phyloP scores from a whole-genome alignment of 2,797 vertebrate species.

The Squalus acanthias region DNA sequence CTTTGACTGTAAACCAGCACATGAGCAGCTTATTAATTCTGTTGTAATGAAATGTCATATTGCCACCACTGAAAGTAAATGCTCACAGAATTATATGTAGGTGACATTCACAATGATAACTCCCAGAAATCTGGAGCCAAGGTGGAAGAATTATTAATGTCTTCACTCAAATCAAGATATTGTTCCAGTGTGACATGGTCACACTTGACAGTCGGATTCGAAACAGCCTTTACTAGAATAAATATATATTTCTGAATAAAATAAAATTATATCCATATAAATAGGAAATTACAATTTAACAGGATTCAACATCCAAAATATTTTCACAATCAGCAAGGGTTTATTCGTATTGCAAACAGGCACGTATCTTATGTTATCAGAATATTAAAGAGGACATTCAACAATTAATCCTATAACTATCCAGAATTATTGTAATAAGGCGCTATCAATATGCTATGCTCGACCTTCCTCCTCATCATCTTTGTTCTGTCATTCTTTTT shows the following conservation, averaged over 20 bases:
- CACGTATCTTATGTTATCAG: not conserved
- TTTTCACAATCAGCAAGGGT: not conserved
- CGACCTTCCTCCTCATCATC: not conserved
- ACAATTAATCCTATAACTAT: not conserved
- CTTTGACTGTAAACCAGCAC: not conserved
- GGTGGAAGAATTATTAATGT: constrained; percentile 22
- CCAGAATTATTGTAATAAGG: constrained; percentile 1
- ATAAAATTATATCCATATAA: constrained; percentile 5
- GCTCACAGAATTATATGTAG: not conserved
- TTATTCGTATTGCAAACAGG: not conserved
- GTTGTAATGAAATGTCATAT: constrained; percentile 15
- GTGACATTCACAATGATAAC: not conserved
- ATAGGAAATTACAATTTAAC: constrained; percentile 21
- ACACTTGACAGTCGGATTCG: constrained; percentile 7
- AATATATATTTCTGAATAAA: not conserved
- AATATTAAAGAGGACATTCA: constrained; percentile 11
- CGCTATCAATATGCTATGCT: not conserved
- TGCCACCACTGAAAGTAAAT: constrained; percentile 8
- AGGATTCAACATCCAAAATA: not conserved
- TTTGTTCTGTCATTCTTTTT: not conserved
- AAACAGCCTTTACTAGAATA: constrained; percentile 1
- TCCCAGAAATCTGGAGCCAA: not conserved
- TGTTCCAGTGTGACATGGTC: constrained; percentile 15
- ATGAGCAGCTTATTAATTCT: constrained; percentile 21
- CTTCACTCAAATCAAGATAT: not conserved